Base-by-base conservation (phyloP, 2,888 invertebrate genomes). In the Laspeyria flexula region DNA sequence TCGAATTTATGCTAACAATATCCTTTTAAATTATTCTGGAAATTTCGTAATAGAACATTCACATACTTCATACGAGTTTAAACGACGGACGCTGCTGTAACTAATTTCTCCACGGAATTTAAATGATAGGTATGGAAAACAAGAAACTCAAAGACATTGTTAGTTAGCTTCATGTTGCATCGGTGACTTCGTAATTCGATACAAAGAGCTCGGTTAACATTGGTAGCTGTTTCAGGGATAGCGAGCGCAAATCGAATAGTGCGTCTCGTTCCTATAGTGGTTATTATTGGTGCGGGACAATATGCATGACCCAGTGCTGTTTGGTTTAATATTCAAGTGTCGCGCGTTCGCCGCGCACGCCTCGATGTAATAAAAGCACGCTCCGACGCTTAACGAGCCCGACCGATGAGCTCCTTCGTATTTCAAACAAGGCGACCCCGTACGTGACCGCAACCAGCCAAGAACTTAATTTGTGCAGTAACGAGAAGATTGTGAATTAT, bases 291-390 rank as follows among this genome's bases (percentile, higher is more conserved):
- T 71, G 66, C 77, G 77, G 77, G 81, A 79, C 85, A 85, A 81
- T 86, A 85, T 86, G 86, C 86, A 89, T 88, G 90, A 85, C 90
- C 89, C 80, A 89, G 75, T 85, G 81, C 69, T 71, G 75, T 65
- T 60, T 77, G 74, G 76, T 85, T 91, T 91, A 90, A 88, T 90
- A 91, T 91, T 90, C 90, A 85, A 83, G 84, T 66, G 85, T 71
- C 86, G 88, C 82, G 79, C 84, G 79, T 68, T 75, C 73, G 85
- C 81, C 85, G 83, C 86, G 85, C 85, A 84, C 88, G 88, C 86
- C 77, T 72, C 81, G 76, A 69, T 83, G 87, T 90, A 90, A 90
- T 90, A 91, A 90, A 91, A 90, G 90, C 91, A 91, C 90, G 91
- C 90, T 87, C 83, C 83, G 73, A 79, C 88, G 90, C 88, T 90